These are phyloP conservation scores for Schizopygopsis malacanthus DNA, from an alignment of 2,797 vertebrate species.

Conservation along the genomic window DNA sequence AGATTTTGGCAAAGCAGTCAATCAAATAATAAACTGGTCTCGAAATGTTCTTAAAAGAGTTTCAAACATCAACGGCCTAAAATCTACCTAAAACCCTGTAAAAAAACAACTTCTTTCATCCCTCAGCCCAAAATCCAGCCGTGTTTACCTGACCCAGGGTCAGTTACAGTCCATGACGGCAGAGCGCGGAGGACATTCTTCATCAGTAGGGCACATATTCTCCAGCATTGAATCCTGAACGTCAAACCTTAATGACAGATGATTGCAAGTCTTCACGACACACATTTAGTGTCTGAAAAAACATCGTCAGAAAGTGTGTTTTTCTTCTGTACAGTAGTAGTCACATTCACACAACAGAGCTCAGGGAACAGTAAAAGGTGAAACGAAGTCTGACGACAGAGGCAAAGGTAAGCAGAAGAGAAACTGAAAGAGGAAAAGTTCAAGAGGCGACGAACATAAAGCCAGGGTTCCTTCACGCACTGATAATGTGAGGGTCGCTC, in stretches of 20 bases:
- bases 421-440: background rate
- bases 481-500: constrained; percentile 71
- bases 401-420: background rate
- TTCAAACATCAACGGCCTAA: constrained; percentile 27
- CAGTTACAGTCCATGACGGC: constrained; percentile 14
- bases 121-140: background rate
- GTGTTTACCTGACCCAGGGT: constrained; percentile 18
- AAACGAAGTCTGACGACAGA: background rate
- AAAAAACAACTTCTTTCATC: constrained; percentile 20
- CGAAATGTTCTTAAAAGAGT: constrained; percentile 19
- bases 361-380: background rate
- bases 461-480: constrained; percentile 51
- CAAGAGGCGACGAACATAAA: background rate
- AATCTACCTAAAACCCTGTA: background rate
- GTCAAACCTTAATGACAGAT: constrained; percentile 32
- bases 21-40: constrained; percentile 34
- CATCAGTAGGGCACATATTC: constrained; percentile 33
- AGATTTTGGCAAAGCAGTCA: constrained; percentile 60
- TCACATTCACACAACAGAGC: constrained; percentile 72
- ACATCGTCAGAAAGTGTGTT: constrained; percentile 42
- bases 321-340: constrained; percentile 75
- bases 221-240: constrained; percentile 28
- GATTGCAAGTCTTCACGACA: constrained; percentile 59
- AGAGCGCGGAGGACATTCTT: constrained; percentile 27
- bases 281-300: constrained; percentile 43